Conservation (phyloP, 2,888 invertebrate genomes). For the Thyatira batis region DNA sequence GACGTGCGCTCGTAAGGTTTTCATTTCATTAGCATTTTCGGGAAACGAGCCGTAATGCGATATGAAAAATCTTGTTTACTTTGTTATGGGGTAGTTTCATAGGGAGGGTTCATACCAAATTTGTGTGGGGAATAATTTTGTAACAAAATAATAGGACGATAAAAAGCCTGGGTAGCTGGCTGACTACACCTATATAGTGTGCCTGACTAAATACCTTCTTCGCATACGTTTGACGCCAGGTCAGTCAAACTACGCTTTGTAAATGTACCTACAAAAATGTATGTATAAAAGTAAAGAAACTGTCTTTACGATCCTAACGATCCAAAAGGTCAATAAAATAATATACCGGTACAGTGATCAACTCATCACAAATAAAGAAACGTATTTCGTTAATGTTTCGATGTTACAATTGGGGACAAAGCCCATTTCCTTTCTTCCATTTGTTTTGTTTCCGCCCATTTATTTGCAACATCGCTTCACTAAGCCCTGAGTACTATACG, state of each 20-base stretch:
- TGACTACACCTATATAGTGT: too few species aligned
- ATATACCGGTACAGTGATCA: neutral
- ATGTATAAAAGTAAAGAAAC: neutral
- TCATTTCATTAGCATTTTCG: constrained; percentile 24
- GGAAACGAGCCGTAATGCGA: constrained; percentile 4
- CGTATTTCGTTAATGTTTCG: neutral
- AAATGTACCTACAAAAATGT: neutral
- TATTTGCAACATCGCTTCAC: neutral
- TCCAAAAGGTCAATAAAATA: neutral
- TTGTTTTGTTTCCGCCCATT: neutral
- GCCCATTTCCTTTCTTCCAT: neutral
- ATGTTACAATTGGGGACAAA: neutral
- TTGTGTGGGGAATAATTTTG: too few species aligned
- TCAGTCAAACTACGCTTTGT: too few species aligned
- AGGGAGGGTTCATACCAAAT: neutral
- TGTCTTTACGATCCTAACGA: too few species aligned
- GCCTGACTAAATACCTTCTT: too few species aligned
- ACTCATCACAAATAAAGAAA: neutral
- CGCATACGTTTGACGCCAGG: too few species aligned
- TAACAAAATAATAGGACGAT: too few species aligned
- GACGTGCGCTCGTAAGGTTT: constrained; percentile 16
- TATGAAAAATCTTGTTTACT: neutral
- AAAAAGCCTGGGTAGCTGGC: too few species aligned
- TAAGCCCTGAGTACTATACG: too few species aligned
- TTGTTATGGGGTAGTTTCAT: neutral